These are phyloP conservation scores for Sebastes itinus DNA, from an alignment of 2,797 vertebrate genomes.

Conservation along the genomic window DNA sequence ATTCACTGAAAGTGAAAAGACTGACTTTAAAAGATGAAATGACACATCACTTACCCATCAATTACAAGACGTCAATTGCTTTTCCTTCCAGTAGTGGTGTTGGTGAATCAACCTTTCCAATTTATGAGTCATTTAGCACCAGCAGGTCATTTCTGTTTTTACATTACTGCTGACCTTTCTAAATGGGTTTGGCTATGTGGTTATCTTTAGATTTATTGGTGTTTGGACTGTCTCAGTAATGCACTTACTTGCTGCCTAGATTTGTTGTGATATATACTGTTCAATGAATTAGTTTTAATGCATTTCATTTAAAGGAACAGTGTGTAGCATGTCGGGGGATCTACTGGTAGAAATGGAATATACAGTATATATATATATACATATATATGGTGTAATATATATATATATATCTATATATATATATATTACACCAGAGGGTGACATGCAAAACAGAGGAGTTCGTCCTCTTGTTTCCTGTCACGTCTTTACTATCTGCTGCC, in stretches of 20 bases:
- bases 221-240: conserved; percentile 16
- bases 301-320: background rate
- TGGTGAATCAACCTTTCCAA: background rate
- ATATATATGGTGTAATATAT: no score
- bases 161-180: conserved; percentile 40
- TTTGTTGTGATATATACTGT: background rate
- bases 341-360: background rate
- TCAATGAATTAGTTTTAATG: background rate
- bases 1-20: background rate
- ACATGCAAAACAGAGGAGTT: background rate
- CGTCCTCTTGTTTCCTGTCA: background rate
- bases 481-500: background rate
- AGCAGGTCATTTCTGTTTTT: conserved; percentile 33
- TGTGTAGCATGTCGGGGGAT: background rate
- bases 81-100: background rate
- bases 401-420: no score
- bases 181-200: conserved; percentile 1
- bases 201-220: conserved; percentile 43
- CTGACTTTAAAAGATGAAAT: background rate
- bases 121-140: conserved; percentile 13
- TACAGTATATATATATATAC: no score
- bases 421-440: background rate
- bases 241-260: conserved; percentile 16
- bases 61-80: background rate
- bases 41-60: background rate